Evolutionary conservation across 64 coral and sea anemone species (phyloP).

Genomic region (Montipora foliosa): DNA sequence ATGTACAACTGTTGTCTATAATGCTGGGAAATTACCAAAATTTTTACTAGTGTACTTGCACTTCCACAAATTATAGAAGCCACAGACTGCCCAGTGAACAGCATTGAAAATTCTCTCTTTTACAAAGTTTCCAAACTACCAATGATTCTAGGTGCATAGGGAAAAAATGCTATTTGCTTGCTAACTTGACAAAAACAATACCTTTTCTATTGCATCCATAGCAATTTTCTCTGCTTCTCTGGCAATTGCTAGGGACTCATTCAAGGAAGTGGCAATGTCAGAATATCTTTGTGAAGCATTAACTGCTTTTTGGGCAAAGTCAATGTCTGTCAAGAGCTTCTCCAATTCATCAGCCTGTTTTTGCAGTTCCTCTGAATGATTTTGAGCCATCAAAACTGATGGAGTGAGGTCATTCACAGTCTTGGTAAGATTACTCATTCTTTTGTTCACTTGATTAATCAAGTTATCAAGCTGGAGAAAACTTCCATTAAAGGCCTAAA

Average conservation of each 20-base stretch:
- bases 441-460: slow-evolving; percentile 55
- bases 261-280: slow-evolving; percentile 52
- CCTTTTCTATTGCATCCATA: slow-evolving; percentile 57
- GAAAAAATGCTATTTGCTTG: too few species aligned
- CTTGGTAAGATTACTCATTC: slow-evolving; percentile 47
- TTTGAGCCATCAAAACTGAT: slow-evolving; percentile 35
- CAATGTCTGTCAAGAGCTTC: slow-evolving; percentile 56
- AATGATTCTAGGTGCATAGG: too few species aligned
- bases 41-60: too few species aligned
- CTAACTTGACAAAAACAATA: not conserved
- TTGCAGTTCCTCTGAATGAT: slow-evolving; percentile 61
- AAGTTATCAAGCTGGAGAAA: slow-evolving; percentile 57
- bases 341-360: slow-evolving; percentile 70
- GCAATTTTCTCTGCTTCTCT: slow-evolving; percentile 58
- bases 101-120: too few species aligned
- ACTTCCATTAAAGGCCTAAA: slow-evolving; percentile 64
- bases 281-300: slow-evolving; percentile 70
- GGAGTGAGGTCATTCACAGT: slow-evolving; percentile 17
- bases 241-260: slow-evolving; percentile 69
- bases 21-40: too few species aligned
- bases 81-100: too few species aligned
- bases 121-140: too few species aligned
- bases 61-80: too few species aligned
- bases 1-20: too few species aligned
- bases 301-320: slow-evolving; percentile 61